Percentiles rank a stretch among this genome's conserved stretches.
Conservation (phyloP, 2,113 vertebrate species). For the Eleginops maclovinus region DNA sequence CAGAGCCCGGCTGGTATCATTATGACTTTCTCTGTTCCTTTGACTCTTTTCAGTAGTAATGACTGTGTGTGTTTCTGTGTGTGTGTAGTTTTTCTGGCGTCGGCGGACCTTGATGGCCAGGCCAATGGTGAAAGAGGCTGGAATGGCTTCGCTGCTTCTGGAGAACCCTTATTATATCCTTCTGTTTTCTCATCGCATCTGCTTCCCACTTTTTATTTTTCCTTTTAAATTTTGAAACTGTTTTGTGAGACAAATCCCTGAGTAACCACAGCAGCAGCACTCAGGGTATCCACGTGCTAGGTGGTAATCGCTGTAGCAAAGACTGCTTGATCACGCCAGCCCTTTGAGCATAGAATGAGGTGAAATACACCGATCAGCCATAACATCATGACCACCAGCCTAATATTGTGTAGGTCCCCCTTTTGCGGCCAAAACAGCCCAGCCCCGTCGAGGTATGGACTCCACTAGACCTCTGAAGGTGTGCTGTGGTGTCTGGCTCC, state of each 20-base stretch:
- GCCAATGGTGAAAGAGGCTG: constrained; percentile 97
- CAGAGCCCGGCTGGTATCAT: background rate
- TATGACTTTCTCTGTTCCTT: background rate
- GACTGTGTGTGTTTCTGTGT: constrained; percentile 15
- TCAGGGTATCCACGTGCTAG: too few relatives aligned
- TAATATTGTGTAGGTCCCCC: too few relatives aligned
- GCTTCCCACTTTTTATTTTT: background rate
- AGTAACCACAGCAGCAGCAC: too few relatives aligned
- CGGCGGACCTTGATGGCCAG: constrained; percentile 94
- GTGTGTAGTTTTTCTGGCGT: constrained; percentile 94
- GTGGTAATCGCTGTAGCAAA: too few relatives aligned
- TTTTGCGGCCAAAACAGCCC: too few relatives aligned
- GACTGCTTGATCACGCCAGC: too few relatives aligned
- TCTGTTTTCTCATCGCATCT: constrained; percentile 36
- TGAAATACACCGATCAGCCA: too few relatives aligned
- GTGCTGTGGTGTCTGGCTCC: too few relatives aligned
- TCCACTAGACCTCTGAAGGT: too few relatives aligned
- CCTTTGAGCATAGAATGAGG: too few relatives aligned
- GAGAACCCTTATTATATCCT: constrained; percentile 99
- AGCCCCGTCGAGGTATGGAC: too few relatives aligned
- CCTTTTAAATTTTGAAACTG: background rate
- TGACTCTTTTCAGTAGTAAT: background rate
- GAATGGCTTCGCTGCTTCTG: constrained; percentile 94
- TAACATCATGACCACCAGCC: too few relatives aligned
- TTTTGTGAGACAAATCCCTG: background rate